phyloP scores from a whole-genome alignment of 2,888 invertebrate species.

The Phytoseiulus persimilis region DNA sequence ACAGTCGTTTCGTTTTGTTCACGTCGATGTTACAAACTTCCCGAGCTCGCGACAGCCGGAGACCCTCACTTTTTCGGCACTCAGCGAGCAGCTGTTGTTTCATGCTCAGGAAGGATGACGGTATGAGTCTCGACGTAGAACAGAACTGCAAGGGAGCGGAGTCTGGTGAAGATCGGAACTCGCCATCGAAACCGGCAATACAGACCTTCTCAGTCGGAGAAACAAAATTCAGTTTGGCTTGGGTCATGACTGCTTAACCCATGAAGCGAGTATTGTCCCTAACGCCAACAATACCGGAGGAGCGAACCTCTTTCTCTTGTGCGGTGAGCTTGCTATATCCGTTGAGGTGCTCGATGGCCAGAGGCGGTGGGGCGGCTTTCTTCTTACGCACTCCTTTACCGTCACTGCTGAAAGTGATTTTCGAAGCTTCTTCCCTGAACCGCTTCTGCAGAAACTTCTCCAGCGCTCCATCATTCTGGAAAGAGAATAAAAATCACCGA shows the following conservation, averaged over 20 bases:
- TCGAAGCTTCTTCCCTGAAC: not conserved
- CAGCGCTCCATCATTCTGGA: not conserved
- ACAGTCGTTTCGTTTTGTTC: conserved; percentile 13
- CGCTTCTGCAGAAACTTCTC: not conserved
- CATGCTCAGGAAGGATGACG: conserved; percentile 9
- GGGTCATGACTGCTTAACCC: too few species aligned
- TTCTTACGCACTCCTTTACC: not conserved
- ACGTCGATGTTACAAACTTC: conserved; percentile 31
- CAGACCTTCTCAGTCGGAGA: too few species aligned
- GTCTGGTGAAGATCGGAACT: too few species aligned
- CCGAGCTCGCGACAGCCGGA: conserved; percentile 18
- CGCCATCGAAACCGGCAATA: too few species aligned
- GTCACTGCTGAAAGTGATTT: not conserved
- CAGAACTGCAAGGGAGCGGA: not conserved
- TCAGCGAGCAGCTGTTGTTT: not conserved
- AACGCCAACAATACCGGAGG: too few species aligned
- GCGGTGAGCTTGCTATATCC: not conserved
- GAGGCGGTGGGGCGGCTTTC: not conserved
- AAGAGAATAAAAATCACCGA: not conserved
- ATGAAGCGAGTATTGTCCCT: too few species aligned
- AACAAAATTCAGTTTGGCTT: too few species aligned
- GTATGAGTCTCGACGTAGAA: not conserved
- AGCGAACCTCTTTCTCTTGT: not conserved
- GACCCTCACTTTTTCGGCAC: conserved; percentile 11
- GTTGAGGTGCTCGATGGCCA: not conserved